A percentile compares a stretch with the other conserved stretches of the same genome.
phyloP scores from a whole-genome alignment of 2,888 invertebrate genomes.

The Drosophila cognata region DNA sequence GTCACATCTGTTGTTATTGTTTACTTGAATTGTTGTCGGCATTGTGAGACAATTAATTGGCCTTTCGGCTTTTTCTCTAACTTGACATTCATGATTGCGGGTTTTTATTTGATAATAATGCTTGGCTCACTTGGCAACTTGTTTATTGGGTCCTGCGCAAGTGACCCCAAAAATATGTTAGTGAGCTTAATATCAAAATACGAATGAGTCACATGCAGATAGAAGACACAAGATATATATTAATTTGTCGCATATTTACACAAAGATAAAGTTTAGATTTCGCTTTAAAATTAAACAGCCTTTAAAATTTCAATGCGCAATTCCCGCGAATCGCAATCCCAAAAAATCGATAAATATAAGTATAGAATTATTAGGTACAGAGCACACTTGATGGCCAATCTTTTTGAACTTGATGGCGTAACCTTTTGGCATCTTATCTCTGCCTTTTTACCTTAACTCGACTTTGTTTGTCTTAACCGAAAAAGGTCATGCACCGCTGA shows the following conservation, averaged over 20 bases:
- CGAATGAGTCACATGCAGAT: constrained; percentile 32
- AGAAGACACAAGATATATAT: constrained; percentile 17
- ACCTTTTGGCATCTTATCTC: constrained; percentile 26
- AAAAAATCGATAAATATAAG: constrained; percentile 19
- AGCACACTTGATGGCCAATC: constrained; percentile 3
- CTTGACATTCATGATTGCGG: constrained; percentile 30
- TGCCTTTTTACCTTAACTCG: constrained; percentile 8
- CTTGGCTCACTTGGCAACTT: neutral
- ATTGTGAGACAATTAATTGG: constrained; percentile 20
- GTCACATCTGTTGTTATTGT: constrained; percentile 22
- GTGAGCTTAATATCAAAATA: constrained; percentile 27
- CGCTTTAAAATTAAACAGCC: neutral
- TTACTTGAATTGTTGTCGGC: constrained; percentile 5
- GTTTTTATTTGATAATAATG: neutral
- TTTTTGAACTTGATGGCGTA: constrained; percentile 12
- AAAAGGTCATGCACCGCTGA: constrained; percentile 51
- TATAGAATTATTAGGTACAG: neutral
- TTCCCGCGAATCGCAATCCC: neutral
- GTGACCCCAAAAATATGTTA: constrained; percentile 47
- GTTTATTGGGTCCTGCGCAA: constrained; percentile 42
- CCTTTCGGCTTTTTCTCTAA: constrained; percentile 11
- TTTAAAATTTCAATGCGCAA: constrained; percentile 23
- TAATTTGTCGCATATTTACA: constrained; percentile 27
- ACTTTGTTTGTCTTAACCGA: constrained; percentile 25
- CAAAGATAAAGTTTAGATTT: constrained; percentile 35